A percentile compares a stretch with the other conserved stretches of the same genome.
Conservation (phyloP, 2,888 invertebrate species). For the Craniophora ligustri region DNA sequence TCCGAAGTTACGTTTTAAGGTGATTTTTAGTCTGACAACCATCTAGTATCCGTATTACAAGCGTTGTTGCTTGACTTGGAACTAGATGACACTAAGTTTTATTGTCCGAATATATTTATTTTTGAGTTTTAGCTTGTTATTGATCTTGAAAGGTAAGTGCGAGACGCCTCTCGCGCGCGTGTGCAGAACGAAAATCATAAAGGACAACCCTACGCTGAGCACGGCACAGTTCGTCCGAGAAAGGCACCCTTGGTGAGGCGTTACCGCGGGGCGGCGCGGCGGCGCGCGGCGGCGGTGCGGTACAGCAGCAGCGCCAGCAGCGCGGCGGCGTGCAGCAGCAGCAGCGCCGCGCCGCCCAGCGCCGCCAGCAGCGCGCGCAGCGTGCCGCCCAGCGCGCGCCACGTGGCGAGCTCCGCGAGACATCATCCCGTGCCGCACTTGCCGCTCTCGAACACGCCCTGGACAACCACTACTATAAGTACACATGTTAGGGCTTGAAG, state of each 20-base stretch:
- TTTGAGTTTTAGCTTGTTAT: background rate
- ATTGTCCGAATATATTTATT: too few species aligned
- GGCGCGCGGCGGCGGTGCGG: constrained; percentile 31
- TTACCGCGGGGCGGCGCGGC: constrained; percentile 3
- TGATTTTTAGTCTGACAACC: too few species aligned
- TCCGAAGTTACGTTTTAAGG: too few species aligned
- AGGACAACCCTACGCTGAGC: constrained; percentile 53
- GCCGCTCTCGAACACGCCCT: constrained; percentile 95
- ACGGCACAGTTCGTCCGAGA: background rate
- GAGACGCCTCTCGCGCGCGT: constrained; percentile 6
- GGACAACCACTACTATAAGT: constrained; percentile 1
- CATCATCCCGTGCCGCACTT: constrained; percentile 94
- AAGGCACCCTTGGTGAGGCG: constrained; percentile 49
- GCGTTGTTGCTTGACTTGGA: too few species aligned
- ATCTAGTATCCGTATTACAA: too few species aligned
- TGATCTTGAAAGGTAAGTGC: too few species aligned
- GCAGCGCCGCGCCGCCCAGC: constrained; percentile 54
- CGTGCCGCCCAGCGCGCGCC: constrained; percentile 56
- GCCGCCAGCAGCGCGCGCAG: constrained; percentile 58
- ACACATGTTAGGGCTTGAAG: too few species aligned
- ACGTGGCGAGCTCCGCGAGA: constrained; percentile 75
- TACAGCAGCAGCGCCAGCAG: constrained; percentile 64
- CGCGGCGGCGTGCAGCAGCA: constrained; percentile 53
- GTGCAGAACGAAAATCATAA: constrained; percentile 37
- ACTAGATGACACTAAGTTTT: too few species aligned